Evolutionary conservation across 2,888 invertebrate genomes (phyloP), one percentile per base, ranked within the genome.

Genomic region (Ormia ochracea): DNA sequence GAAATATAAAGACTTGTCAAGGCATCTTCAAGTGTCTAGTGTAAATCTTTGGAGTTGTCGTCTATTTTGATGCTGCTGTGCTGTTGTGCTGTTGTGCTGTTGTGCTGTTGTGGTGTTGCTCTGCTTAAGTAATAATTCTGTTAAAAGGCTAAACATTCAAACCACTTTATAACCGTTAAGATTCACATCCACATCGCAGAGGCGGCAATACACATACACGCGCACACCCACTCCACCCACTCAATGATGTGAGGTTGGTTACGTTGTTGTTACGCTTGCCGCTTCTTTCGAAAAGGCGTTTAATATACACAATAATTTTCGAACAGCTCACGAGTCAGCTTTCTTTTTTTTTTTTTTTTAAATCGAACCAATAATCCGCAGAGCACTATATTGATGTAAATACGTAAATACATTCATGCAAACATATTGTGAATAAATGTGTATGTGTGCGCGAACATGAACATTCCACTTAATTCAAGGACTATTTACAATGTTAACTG

Each of bases 211-310:
- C 31, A 61, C 43, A 31, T n/a, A n/a, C 43, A 61, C 19, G 21
- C 0, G 33, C n/a, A 61, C 14, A 41, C 7, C 28, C 36, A 38
- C 48, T 41, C 19, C n/a, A n/a, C n/a, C n/a, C n/a, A n/a, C n/a
- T n/a, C n/a, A n/a, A n/a, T n/a, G n/a, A n/a, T n/a, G n/a, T n/a
- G n/a, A n/a, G n/a, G n/a, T n/a, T n/a, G n/a, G n/a, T n/a, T n/a
- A n/a, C n/a, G 28, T 33, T 45, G 50, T 58, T 77, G 63, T 50
- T 73, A 31, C 36, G 66, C 56, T 73, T 54, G 38, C 21, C 69
- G 69, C 68, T 78, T 69, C 50, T 78, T 73, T 69, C 73, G 56
- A 78, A 73, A 48, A 73, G 78, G 73, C 78, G 78, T 78, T 61
- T 36, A 66, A 68, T 68, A 73, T 73, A 61, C 41, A 73, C 19